phyloP scores from a whole-genome alignment of 2,888 invertebrate species.

The Chloroclysta siterata region DNA sequence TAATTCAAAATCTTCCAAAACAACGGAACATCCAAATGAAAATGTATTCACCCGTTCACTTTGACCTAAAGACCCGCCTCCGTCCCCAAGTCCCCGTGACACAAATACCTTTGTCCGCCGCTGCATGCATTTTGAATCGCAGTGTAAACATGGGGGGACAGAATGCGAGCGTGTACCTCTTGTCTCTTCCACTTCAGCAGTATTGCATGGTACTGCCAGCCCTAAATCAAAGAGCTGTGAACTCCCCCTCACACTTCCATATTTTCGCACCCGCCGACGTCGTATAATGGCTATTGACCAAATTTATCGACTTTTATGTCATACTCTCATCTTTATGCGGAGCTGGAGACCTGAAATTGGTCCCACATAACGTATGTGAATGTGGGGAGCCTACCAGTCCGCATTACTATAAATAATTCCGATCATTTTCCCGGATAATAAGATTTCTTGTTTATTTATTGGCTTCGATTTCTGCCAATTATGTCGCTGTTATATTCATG shows the following conservation, averaged over 20 bases:
- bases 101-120: constrained; percentile 42
- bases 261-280: constrained; percentile 81
- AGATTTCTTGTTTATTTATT: constrained; percentile 53
- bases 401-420: constrained; percentile 61
- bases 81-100: constrained; percentile 40
- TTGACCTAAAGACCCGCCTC: constrained; percentile 36
- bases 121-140: constrained; percentile 36
- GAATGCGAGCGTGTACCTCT: constrained; percentile 26
- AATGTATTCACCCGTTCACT: constrained; percentile 26
- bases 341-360: constrained; percentile 63
- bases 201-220: constrained; percentile 42
- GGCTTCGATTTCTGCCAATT: constrained; percentile 37
- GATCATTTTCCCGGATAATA: constrained; percentile 56
- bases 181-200: constrained; percentile 44
- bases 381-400: constrained; percentile 50
- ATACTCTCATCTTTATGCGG: constrained; percentile 80
- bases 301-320: constrained; percentile 82
- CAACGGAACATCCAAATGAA: constrained; percentile 15
- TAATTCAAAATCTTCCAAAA: neutral
- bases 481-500: constrained; percentile 12
- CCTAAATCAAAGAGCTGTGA: constrained; percentile 80
- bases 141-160: constrained; percentile 38
- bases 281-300: constrained; percentile 82
- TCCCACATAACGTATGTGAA: constrained; percentile 61
- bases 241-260: constrained; percentile 75